phyloP scores from a whole-genome alignment of 2,797 vertebrate species.

The Enoplosus armatus region DNA sequence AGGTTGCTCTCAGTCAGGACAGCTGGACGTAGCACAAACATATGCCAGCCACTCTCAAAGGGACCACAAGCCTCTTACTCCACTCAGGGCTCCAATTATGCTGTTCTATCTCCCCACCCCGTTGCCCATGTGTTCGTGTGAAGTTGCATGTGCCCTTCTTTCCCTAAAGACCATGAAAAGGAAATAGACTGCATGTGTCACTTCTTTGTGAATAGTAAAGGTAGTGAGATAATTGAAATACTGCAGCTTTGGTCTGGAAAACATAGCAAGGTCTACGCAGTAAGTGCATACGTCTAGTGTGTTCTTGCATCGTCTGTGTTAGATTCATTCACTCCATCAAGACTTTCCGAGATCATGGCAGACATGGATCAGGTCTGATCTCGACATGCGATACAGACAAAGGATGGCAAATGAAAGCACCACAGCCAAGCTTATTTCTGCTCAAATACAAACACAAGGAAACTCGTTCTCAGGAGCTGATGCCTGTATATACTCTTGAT shows the following conservation, averaged over 20 bases:
- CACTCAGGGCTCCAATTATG: conserved; percentile 76
- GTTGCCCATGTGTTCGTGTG: conserved; percentile 13
- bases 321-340: conserved; percentile 2
- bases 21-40: conserved; percentile 71
- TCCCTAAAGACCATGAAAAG: conserved; percentile 45
- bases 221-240: conserved; percentile 25
- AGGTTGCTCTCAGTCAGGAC: conserved; percentile 65
- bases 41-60: conserved; percentile 63
- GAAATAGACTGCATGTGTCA: conserved; percentile 15
- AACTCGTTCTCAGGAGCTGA: conserved; percentile 28
- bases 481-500: conserved; percentile 58
- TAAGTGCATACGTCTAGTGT: neutral
- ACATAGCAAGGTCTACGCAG: neutral
- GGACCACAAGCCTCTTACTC: conserved; percentile 59
- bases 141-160: conserved; percentile 33
- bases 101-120: conserved; percentile 51
- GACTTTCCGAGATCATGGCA: conserved; percentile 7
- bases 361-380: conserved; percentile 38
- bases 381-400: conserved; percentile 20
- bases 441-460: conserved; percentile 11
- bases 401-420: conserved; percentile 29
- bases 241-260: neutral
- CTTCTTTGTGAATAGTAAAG: conserved; percentile 13
- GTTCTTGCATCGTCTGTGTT: neutral
- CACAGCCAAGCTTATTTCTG: conserved; percentile 8